Percentiles rank a stretch among this genome's conserved stretches.
phyloP scores from a whole-genome alignment of 2,888 invertebrate species.

The Patella pellucida region DNA sequence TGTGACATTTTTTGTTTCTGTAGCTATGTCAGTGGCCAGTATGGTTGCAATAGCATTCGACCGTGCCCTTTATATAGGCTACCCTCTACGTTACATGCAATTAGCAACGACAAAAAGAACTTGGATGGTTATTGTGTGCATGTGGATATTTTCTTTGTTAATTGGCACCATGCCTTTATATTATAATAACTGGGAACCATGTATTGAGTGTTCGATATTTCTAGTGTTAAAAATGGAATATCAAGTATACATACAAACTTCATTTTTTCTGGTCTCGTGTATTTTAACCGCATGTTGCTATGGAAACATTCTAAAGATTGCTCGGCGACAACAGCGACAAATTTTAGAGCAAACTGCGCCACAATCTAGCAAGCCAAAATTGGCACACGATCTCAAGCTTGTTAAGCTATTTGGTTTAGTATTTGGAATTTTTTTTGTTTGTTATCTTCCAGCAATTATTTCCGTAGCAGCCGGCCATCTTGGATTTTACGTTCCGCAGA shows the following conservation, averaged over 20 bases:
- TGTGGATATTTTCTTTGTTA: slow-evolving; percentile 22
- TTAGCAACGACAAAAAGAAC: slow-evolving; percentile 26
- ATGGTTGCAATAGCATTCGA: slow-evolving; percentile 18
- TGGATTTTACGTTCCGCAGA: slow-evolving; percentile 17
- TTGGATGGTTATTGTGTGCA: slow-evolving; percentile 10
- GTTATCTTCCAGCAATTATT: slow-evolving; percentile 31
- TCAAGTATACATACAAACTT: slow-evolving; percentile 25
- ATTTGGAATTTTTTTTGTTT: slow-evolving; percentile 32
- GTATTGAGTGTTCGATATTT: slow-evolving; percentile 21
- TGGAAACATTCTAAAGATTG: neutral
- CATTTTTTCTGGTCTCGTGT: slow-evolving; percentile 23
- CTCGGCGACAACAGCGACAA: neutral
- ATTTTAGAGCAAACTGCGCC: neutral
- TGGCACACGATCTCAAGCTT: neutral
- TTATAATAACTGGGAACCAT: slow-evolving; percentile 17
- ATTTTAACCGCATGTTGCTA: neutral
- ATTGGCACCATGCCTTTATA: slow-evolving; percentile 28
- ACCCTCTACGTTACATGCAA: slow-evolving; percentile 23
- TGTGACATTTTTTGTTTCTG: slow-evolving; percentile 8
- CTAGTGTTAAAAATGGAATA: slow-evolving; percentile 19
- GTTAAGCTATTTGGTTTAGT: slow-evolving; percentile 30
- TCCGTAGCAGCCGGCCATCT: slow-evolving; percentile 27
- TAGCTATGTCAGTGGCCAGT: slow-evolving; percentile 10
- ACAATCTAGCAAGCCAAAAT: neutral
- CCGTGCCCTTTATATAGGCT: slow-evolving; percentile 26